Evolutionary conservation across 2,797 vertebrate species (phyloP), one percentile per base, ranked within the genome.

Genomic region (Myotis daubentonii): DNA sequence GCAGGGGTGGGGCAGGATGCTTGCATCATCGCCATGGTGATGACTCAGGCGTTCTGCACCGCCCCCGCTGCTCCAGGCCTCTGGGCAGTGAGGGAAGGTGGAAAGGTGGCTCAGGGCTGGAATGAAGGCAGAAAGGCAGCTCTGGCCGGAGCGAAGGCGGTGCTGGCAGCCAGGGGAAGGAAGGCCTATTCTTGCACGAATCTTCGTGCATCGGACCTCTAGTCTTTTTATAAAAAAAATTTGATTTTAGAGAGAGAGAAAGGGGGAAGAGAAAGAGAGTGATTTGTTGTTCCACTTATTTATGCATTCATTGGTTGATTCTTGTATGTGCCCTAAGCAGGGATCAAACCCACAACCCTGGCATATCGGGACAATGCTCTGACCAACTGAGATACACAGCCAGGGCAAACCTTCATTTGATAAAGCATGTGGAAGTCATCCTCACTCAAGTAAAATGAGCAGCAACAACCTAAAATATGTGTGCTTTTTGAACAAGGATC

Each of bases 401-500:
- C 49, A 53, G 49, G 6, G n/a, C 4, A 53, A 87, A 57, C 36
- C 1, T 33, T 90, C 55, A 89, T 44, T 53, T 2, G 0, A 81
- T 51, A 72, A 82, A 91, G 6, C 57, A 83, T 75, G 28, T 60
- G 68, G 80, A 94, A 80, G 33, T 71, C 30, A 71, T 20, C 57
- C 15, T 60, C 57, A 4, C 28, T 95, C 47, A 84, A 89, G 70
- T 25, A 57, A 89, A 86, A 87, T 20, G 33, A 86, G 49, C 8
- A 89, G 12, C 28, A 57, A 75, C 17, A 60, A 16, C 8, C 51
- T 36, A 65, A 79, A 87, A 60, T 33, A 84, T 47, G 10, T 68
- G 23, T 68, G 22, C 51, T 84, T 89, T 82, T 60, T 70, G 17
- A 95, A 11, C 49, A 70, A 44, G 53, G 60, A 83, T 93, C 92